Evolutionary conservation across 2,888 invertebrate genomes (phyloP), one percentile per base, ranked within the genome.

Genomic region (Polyommatus iphigenia): DNA sequence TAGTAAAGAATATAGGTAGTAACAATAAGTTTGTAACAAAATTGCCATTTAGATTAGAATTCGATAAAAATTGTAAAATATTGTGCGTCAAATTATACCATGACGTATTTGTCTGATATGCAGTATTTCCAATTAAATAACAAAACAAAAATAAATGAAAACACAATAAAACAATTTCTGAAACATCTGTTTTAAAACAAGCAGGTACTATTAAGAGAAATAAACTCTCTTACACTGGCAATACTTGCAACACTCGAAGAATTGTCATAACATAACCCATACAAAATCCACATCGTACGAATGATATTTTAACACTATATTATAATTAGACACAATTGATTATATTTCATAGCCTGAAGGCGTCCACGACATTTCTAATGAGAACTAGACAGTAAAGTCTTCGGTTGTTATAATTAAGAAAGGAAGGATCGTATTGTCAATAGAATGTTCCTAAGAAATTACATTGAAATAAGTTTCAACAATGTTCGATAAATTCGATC

Each of bases 311-410:
- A 73, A 59, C 36, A 46, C 24, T 78, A 71, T 50, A 71, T 71
- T 71, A 77, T 72, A 36, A 73, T 73, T 73, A 78, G 77, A 78
- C 71, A 77, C 76, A 67, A 67, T 71, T 77, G 50, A 77, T 77
- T 71, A 59, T 76, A 76, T 73, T 73, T 77, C 71, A 77, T 77
- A 77, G 71, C 77, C 72, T 77, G 76, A 75, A 29, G 67, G 67
- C 67, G 67, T 29, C 67, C 67, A 67, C 67, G 5, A 29, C 67
- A 67, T 67, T 67, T 10, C 67, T 67, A 29, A 18, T 1, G 24
- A 29, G 67, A 67, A 67, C 29, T 32, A 29, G 18, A 67, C 67
- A 67, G 2, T 54, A 8, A 62, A 62, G 62, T 62, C 24, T 54
- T 54, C 54, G 54, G 18, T 3, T 5, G 18, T 18, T 54, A 3